Evolutionary conservation across 2,113 vertebrate genomes (phyloP).

Genomic region (Dipodomys spectabilis): DNA sequence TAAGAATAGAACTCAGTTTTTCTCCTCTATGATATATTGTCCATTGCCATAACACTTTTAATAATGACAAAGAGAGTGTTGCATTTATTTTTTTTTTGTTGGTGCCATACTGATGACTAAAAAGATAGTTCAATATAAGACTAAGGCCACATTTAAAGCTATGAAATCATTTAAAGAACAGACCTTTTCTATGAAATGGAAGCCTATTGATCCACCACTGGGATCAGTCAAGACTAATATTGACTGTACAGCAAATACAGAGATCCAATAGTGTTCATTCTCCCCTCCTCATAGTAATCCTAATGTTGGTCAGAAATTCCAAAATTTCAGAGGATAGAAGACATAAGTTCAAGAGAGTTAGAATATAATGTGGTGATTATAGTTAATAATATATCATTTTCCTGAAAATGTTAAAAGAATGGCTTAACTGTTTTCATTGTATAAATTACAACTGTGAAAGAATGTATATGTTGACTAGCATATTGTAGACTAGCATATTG

Average conservation of each 20-base stretch:
- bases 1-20: slow-evolving; percentile 85
- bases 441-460: not conserved
- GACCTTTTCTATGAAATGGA: not conserved
- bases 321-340: not conserved
- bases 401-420: not conserved
- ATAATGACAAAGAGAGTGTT: slow-evolving; percentile 74
- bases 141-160: slow-evolving; percentile 71
- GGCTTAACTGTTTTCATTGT: not conserved
- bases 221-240: slow-evolving; percentile 7
- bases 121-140: slow-evolving; percentile 51
- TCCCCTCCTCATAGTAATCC: not conserved
- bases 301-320: not conserved
- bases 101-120: slow-evolving; percentile 62
- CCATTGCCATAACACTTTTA: slow-evolving; percentile 71
- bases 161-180: slow-evolving; percentile 33
- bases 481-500: not conserved
- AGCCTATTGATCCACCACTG: not conserved
- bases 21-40: slow-evolving; percentile 81
- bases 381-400: not conserved
- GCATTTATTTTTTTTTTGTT: slow-evolving; percentile 70
- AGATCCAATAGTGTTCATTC: not conserved
- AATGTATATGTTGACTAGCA: not conserved
- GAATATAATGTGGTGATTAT: not conserved
- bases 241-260: not conserved
- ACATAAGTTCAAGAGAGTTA: not conserved